Base-by-base conservation (phyloP, 2,888 invertebrate species). In the Noctua pronuba region DNA sequence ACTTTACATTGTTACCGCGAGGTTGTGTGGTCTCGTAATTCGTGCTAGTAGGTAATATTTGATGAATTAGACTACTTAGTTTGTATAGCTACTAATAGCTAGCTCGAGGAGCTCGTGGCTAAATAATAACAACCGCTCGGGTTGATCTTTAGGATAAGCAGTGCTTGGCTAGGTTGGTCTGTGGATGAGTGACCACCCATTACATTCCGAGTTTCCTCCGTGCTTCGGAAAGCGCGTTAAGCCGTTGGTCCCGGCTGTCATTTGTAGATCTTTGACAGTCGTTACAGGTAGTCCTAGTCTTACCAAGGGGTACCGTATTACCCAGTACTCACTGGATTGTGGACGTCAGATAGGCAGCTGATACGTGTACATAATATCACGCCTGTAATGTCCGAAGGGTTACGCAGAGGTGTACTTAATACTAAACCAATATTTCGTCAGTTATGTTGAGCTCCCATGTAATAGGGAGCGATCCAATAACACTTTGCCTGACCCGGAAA, bases 1-100 rank as follows among this genome's bases (percentile, higher is more conserved):
- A 55, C 4, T 11, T 18, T 60, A 71, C 44, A 80, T 38, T 73
- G 80, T 80, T n/a, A 64, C 16, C 16, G 44, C 24, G 35, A 64
- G 52, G 10, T 46, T 46, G 55, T 72, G 73, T 38, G 64, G 44
- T 73, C 80, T 52, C 16, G 18, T 7, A 16, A 28, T 13, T 16
- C 4, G 2, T 77, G 16, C 10, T 13, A 35, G 21, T 44, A 28
- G 10, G 4, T 21, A 55, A n/a, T n/a, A 44, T 46, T 72, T 68
- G 8, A 72, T 68, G 5, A 70, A 70, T 46, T 21, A 38, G n/a
- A 8, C 46, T 16, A 46, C 44, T 35, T 69, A 18, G 35, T 13
- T 13, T 18, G 24, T 13, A n/a, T n/a, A 58, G 28, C 28, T 58
- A 16, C 58, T 58, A 28, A 58, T 58, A 18, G 16, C 28, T 41